phyloP scores from a whole-genome alignment of 2,797 vertebrate genomes.

The Myotis pilosus region DNA sequence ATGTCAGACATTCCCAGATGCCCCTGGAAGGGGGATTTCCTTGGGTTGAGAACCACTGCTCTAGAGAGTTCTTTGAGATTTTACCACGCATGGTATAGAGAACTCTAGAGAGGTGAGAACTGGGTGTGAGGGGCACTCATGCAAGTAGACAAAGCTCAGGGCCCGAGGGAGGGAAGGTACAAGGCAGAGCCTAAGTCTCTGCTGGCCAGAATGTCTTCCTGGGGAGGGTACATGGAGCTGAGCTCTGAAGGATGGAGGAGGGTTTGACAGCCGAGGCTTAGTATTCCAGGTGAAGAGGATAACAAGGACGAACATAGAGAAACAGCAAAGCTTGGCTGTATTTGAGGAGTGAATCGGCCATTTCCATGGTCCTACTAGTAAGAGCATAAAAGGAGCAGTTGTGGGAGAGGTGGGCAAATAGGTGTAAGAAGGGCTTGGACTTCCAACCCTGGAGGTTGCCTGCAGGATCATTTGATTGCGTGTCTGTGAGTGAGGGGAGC shows the following conservation, averaged over 20 bases:
- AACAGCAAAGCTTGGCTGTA: not conserved
- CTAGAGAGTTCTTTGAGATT: not conserved
- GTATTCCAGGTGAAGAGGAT: not conserved
- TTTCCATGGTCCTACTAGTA: not conserved
- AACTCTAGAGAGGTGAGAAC: not conserved
- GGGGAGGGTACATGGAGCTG: not conserved
- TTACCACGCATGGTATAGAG: not conserved
- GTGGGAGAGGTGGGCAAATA: not conserved
- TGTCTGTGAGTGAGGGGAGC: not conserved
- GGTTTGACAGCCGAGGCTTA: not conserved
- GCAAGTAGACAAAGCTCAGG: not conserved
- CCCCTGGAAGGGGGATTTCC: not conserved
- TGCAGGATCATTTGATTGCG: not conserved
- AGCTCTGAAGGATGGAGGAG: not conserved
- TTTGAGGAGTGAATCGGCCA: not conserved
- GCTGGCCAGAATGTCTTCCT: not conserved
- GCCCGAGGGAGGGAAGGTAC: too few species aligned
- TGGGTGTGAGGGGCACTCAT: not conserved
- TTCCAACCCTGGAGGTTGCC: not conserved
- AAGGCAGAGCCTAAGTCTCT: not conserved
- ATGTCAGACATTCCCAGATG: not conserved
- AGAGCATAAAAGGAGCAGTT: not conserved
- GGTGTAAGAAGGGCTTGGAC: not conserved
- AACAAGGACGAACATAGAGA: not conserved
- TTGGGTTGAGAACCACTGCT: not conserved